Evolutionary conservation across 2,113 vertebrate genomes (phyloP), one percentile per base, ranked within the genome.

Genomic region (Alectura lathami): DNA sequence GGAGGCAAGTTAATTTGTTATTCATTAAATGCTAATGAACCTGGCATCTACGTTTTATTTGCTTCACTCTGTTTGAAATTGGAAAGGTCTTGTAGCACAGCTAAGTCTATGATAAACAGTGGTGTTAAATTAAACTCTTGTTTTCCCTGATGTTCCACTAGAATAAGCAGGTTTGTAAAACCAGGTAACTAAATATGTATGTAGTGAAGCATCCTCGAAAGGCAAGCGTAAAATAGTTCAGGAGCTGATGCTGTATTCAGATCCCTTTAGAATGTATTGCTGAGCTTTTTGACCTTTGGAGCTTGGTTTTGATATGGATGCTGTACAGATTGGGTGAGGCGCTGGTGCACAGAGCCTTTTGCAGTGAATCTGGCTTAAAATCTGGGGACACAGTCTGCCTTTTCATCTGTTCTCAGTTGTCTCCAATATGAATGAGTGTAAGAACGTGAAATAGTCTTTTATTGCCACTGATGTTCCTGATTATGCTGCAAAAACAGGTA

Each of bases 1-100:
- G 88, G 91, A 96, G 79, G 95, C 87, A 96, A 96, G 91, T 84
- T 91, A 97, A 97, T 98, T 97, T 98, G 94, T 97, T 98, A 97
- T 98, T 98, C 96, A 98, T 98, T 97, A 97, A 96, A 97, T 97
- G 96, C 94, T 97, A 98, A 98, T 97, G 93, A 97, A 96, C 83
- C 84, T 93, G 95, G 94, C 87, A 97, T 93, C 93, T 90, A 76
- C 72, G 81, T 97, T 97, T 96, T 96, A 94, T 97, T 97, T 97
- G 96, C 97, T 97, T 97, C 95, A 95, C 79, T 96, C 81, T 94
- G 62, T 95, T 96, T 94, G 92, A 96, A 89, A 94, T 95, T 96
- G 92, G 86, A 97, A 97, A 97, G 94, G 93, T 97, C 97, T 97
- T 96, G 91, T 95, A 96, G 87, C 78, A 89, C 42, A 85, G 81